phyloP scores from a whole-genome alignment of 1,140 invertebrate genomes.

The Diachasma alloeum region DNA sequence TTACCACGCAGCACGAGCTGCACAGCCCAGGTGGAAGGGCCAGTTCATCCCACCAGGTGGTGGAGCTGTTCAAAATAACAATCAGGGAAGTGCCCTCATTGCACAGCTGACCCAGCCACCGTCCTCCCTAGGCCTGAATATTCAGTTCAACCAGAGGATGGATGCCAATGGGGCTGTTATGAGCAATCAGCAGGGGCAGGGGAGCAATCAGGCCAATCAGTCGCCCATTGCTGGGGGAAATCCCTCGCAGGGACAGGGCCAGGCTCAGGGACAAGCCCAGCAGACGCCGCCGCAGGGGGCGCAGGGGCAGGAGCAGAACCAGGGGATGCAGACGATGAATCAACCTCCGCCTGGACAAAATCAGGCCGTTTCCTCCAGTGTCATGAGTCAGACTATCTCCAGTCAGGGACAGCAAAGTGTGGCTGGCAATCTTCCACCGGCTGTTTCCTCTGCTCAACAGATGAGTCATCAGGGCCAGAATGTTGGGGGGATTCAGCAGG shows the following conservation, averaged over 20 bases:
- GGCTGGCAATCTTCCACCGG: conserved; percentile 47
- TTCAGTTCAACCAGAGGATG: conserved; percentile 66
- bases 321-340: conserved; percentile 47
- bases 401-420: conserved; percentile 57
- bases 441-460: conserved; percentile 49
- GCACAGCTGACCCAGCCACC: conserved; percentile 76
- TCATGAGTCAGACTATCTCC: conserved; percentile 48
- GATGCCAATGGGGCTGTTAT: conserved; percentile 58
- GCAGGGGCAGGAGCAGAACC: conserved; percentile 45
- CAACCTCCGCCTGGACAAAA: conserved; percentile 43
- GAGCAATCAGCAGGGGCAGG: conserved; percentile 59
- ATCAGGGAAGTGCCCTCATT: conserved; percentile 69
- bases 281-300: background rate
- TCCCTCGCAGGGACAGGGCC: background rate
- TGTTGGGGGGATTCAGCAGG: background rate
- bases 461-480: conserved; percentile 37
- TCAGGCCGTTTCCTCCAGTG: conserved; percentile 48
- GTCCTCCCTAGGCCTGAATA: conserved; percentile 63
- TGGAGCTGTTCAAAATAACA: conserved; percentile 55
- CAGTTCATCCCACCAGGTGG: conserved; percentile 55
- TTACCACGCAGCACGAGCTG: conserved; percentile 57
- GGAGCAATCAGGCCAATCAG: background rate
- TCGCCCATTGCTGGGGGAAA: background rate
- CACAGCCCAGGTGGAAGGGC: conserved; percentile 54
- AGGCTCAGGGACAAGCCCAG: background rate